Evolutionary conservation across 1,140 invertebrate species (phyloP), one percentile per base, ranked within the genome.

Genomic region (Drosophila mayri): DNA sequence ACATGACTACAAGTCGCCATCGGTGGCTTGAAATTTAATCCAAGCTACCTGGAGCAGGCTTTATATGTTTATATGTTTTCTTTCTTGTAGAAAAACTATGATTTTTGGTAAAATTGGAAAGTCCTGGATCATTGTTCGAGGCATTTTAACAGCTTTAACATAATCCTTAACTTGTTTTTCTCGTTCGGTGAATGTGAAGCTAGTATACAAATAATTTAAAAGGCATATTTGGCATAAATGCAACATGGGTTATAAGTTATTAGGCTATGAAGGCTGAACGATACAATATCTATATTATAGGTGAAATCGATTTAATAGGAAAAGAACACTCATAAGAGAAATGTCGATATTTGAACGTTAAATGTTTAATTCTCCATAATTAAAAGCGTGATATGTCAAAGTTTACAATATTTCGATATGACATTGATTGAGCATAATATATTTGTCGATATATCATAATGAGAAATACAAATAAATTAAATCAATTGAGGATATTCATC

Each of bases 1-100:
- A 62, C 28, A 54, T 65, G 61, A 18, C 55, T 32, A 65, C 58
- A 32, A 47, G 20, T 50, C 44, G 35, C 32, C 30, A 38, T 30
- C 22, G n/a, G 18, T 32, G 22, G 49, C 25, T 57, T 22, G 70
- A 28, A 46, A 28, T 25, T 55, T 9, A 41, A 43, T 16, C 22
- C 52, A 28, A 25, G 35, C 20, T 22, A 22, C 8, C 32, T 54
- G 32, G 8, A 3, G 20, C 11, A 37, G 18, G 8, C 50, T 22
- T 22, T 6, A 54, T 16, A 54, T 37, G 32, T 22, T 20, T 6
- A 12, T 10, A 10, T 35, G 4, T 37, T 22, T 20, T 4, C 8
- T 22, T 32, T 50, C 18, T 14, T 49, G 7, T 37, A 37, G 8
- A 18, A 16, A 22, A 54, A 54, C 0, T 22, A 41, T 46, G 50